Evolutionary conservation across 1,140 invertebrate species (phyloP), one percentile per base, ranked within the genome.

Genomic region (Glossosoma conforme): DNA sequence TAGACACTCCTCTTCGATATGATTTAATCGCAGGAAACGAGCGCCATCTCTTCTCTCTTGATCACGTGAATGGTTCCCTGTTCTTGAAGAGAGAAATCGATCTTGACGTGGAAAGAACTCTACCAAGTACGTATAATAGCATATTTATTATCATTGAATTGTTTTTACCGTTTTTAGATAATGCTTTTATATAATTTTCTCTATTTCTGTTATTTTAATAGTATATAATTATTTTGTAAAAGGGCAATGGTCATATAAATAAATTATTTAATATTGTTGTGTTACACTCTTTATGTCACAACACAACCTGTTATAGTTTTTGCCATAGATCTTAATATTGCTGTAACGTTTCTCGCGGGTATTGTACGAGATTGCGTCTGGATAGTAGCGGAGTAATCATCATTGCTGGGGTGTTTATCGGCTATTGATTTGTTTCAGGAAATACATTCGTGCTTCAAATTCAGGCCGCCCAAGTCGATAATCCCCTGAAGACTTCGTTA

Each of bases 41-140:
- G 10, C 63, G 81, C 0, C 76, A 81, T 15, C 62, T 86, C 11
- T 90, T 91, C 61, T 71, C 79, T 2, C 72, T 92, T 10, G 82
- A 91, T 61, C 69, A 82, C 0, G 67, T 79, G 3, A 89, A 89
- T 54, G 89, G 86, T 1, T 78, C 81, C 0, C 65, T 93, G 28
- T 92, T 82, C 62, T 66, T 91, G 2, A 81, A 89, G 42, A 80
- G 78, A 41, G 84, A 90, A 65, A 80, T 93, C 6, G 89, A 93
- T 68, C 62, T 89, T 33, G 89, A 92, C 60, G 67, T 74, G 1
- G 84, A 86, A 60, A 60, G 63, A 28, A 76, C 77, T 14, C 60
- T 90, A 8, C 80, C 82, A 4, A 70, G 72, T 74, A 56, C 54
- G 42, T 13, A 24, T 10, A 30, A 14, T 37, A 5, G 18, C 6